phyloP scores from a whole-genome alignment of 2,113 vertebrate species.

The Monopterus albus region DNA sequence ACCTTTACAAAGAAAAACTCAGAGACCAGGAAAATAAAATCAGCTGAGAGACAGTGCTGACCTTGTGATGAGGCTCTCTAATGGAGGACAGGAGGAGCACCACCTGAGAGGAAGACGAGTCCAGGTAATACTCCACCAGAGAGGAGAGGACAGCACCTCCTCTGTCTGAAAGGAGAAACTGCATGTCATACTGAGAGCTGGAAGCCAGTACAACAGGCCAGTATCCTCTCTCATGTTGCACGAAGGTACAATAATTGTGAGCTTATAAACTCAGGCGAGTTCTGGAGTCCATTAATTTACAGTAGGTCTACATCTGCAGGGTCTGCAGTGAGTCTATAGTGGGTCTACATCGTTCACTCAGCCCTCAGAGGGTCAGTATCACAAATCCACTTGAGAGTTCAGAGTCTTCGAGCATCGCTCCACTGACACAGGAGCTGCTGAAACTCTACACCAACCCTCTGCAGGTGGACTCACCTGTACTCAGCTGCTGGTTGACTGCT shows the following conservation, averaged over 20 bases:
- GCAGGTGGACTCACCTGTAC: slow-evolving; percentile 81
- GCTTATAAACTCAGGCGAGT: too few relatives aligned
- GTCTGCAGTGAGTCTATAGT: too few relatives aligned
- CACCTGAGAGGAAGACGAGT: slow-evolving; percentile 88
- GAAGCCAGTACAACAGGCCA: neutral
- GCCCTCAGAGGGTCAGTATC: too few relatives aligned
- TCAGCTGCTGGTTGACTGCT: slow-evolving; percentile 88
- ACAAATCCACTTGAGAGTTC: too few relatives aligned
- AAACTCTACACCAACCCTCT: too few relatives aligned
- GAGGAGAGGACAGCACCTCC: slow-evolving; percentile 89
- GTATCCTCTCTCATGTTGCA: too few relatives aligned
- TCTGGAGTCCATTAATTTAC: too few relatives aligned
- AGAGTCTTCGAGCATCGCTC: too few relatives aligned
- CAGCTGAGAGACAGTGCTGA: slow-evolving; percentile 51
- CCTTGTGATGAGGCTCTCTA: slow-evolving; percentile 97
- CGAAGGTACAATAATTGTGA: too few relatives aligned
- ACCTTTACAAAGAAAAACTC: neutral
- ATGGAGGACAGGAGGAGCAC: slow-evolving; percentile 90
- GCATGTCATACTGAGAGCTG: neutral
- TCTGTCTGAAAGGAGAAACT: slow-evolving; percentile 83
- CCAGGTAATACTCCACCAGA: slow-evolving; percentile 94
- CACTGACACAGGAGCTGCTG: too few relatives aligned
- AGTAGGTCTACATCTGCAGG: too few relatives aligned
- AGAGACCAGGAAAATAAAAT: neutral
- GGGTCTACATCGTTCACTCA: too few relatives aligned